Base-by-base conservation (phyloP, 1,140 invertebrate genomes). In the Heliconius hermathena region DNA sequence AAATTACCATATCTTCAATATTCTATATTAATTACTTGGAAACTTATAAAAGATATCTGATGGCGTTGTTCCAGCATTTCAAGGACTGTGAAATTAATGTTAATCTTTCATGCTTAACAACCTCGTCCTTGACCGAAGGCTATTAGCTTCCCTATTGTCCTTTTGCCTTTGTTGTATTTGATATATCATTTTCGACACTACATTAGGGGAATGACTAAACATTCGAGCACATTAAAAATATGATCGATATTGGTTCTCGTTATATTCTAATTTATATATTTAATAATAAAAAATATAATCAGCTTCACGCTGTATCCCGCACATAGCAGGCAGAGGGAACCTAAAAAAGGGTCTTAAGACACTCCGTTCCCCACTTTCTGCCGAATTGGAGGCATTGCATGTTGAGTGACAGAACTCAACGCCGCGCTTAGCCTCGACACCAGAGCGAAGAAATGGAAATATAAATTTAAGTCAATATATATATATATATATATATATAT, bases 11-110 rank as follows among this genome's bases (percentile, higher is more conserved):
- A 66, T 29, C 22, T 66, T 66, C 4, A 29, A 66, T 29, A 66
- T 66, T 29, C 26, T 16, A 29, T 18, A 49, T 76, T 76, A 76
- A 76, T 76, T 76, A 38, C 60, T 70, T 76, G 22, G 33, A 33
- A 6, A 70, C 36, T 76, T 60, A 60, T 60, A 76, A 76, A 71
- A 71, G 57, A 76, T 71, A 71, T 76, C 74, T 38, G 38, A 22
- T 76, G 74, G 74, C 66, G 38, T 22, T 70, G 22, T 49, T 66
- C 74, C 60, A 76, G 36, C 57, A 33, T 71, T 76, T 71, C 74
- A 76, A 76, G 74, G 74, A 18, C 11, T 20, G n/a, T 76, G 46
- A 76, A 60, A 71, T 76, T 70, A 76, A 76, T 76, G 74, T 60
- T 66, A 18, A 66, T 66, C 60, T 66, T 66, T 16, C 60, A 66